A percentile compares a stretch with the other conserved stretches of the same genome.
phyloP scores from a whole-genome alignment of 2,888 invertebrate genomes.

The Bedellia somnulentella region DNA sequence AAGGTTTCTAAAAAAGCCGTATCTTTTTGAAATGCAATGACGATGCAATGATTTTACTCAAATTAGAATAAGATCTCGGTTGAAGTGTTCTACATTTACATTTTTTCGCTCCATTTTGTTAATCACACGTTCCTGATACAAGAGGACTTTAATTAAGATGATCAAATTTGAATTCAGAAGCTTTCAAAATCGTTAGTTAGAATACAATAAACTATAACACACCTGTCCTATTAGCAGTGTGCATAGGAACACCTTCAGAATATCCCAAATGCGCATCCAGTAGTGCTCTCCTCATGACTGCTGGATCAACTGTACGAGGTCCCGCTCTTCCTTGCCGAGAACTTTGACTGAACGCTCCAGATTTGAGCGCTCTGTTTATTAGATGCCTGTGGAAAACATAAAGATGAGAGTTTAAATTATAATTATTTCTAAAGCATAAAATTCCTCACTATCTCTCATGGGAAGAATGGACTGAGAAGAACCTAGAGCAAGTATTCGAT shows the following conservation, averaged over 20 bases:
- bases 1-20: too few relatives aligned
- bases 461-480: neutral
- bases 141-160: too few relatives aligned
- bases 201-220: too few relatives aligned
- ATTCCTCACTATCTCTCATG: neutral
- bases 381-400: slow-evolving; percentile 61
- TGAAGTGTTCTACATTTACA: too few relatives aligned
- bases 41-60: too few relatives aligned
- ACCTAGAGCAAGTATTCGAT: neutral
- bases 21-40: too few relatives aligned
- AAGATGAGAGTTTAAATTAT: neutral
- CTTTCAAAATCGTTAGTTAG: too few relatives aligned
- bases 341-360: slow-evolving; percentile 66
- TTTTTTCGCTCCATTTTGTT: too few relatives aligned
- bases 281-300: slow-evolving; percentile 71
- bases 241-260: too few relatives aligned
- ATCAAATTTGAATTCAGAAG: too few relatives aligned
- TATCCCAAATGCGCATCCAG: slow-evolving; percentile 38
- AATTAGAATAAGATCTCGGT: too few relatives aligned
- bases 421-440: neutral
- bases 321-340: slow-evolving; percentile 63
- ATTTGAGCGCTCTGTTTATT: slow-evolving; percentile 72
- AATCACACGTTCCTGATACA: too few relatives aligned
- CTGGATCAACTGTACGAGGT: slow-evolving; percentile 71
- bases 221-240: slow-evolving; percentile 37